phyloP scores from a whole-genome alignment of 2,888 invertebrate species.

The Aromia moschata region DNA sequence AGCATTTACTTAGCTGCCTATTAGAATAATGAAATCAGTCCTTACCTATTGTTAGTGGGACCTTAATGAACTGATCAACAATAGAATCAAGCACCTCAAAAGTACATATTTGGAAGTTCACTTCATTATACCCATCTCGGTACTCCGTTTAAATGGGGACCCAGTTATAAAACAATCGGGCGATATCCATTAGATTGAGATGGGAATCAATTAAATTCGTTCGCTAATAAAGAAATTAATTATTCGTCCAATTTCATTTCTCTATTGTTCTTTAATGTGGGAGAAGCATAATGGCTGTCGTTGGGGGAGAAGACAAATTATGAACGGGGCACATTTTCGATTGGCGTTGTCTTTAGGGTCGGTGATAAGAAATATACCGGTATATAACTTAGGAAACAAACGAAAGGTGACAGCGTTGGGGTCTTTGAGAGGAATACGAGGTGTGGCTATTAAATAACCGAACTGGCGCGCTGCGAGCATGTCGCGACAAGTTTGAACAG shows the following conservation, averaged over 20 bases:
- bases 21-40: too few relatives aligned
- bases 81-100: too few relatives aligned
- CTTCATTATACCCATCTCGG: not conserved
- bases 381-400: too few relatives aligned
- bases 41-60: too few relatives aligned
- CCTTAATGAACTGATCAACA: too few relatives aligned
- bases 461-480: too few relatives aligned
- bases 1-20: too few relatives aligned
- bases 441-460: too few relatives aligned
- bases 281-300: not conserved
- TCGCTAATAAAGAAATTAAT: conserved; percentile 21
- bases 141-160: conserved; percentile 2
- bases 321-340: conserved; percentile 3
- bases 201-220: conserved; percentile 12
- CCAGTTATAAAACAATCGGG: conserved; percentile 14
- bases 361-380: not conserved
- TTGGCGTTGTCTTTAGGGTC: not conserved
- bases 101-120: not conserved
- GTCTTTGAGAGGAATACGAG: too few relatives aligned
- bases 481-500: too few relatives aligned
- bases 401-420: too few relatives aligned
- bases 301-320: not conserved
- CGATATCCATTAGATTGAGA: conserved; percentile 2
- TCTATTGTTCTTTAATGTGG: conserved; percentile 12
- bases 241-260: conserved; percentile 13